Conservation (phyloP, 2,888 invertebrate genomes). For the Patella depressa region DNA sequence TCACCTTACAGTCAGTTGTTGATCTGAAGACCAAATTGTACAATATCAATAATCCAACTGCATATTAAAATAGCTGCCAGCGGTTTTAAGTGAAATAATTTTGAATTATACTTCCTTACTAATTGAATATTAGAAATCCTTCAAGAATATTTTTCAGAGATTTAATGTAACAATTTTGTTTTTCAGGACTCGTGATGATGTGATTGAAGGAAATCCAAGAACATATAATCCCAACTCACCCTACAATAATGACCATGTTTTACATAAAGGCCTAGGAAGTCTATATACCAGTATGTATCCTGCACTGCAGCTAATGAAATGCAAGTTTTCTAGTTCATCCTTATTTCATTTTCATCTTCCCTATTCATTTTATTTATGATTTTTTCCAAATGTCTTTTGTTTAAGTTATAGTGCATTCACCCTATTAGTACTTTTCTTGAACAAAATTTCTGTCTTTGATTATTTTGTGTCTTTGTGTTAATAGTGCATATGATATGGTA, state of each 20-base stretch:
- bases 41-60: no score
- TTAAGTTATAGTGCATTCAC: no score
- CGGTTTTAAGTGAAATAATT: no score
- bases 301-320: slow-evolving; percentile 3
- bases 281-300: slow-evolving; percentile 17
- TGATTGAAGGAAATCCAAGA: slow-evolving; percentile 12
- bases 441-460: no score
- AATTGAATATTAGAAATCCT: slow-evolving; percentile 11
- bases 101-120: background rate
- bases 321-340: slow-evolving; percentile 10
- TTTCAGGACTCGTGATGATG: slow-evolving; percentile 32
- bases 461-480: no score
- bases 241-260: slow-evolving; percentile 11
- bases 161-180: slow-evolving; percentile 2
- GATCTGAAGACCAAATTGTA: no score
- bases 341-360: background rate
- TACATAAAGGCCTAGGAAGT: slow-evolving; percentile 12
- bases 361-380: no score
- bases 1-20: no score
- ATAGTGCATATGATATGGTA: no score
- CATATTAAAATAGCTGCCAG: no score
- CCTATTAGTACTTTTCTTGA: no score
- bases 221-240: slow-evolving; percentile 14
- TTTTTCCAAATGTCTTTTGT: no score
- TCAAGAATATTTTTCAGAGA: background rate